Percentiles rank a stretch among this genome's conserved stretches.
Conservation (phyloP, 1,140 invertebrate genomes). For the Cotesia vestalis region DNA sequence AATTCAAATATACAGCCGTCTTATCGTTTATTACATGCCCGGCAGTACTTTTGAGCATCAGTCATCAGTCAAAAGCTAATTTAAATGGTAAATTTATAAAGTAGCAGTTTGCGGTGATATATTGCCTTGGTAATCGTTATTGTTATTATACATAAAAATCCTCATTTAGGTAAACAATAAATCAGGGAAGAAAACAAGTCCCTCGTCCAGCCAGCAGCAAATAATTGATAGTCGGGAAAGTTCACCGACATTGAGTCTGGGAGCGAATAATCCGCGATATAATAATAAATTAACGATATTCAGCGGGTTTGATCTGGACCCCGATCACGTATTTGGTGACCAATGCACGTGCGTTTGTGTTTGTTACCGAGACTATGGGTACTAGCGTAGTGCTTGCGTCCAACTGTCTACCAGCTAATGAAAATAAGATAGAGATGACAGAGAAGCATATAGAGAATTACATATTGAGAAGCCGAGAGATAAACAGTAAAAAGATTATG, state of each 20-base stretch:
- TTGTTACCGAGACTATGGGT: constrained; percentile 2
- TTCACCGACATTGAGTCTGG: constrained; percentile 33
- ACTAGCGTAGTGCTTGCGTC: constrained; percentile 32
- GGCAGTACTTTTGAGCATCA: too few species aligned
- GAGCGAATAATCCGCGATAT: constrained; percentile 38
- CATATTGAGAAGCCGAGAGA: constrained; percentile 26
- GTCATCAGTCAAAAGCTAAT: too few species aligned
- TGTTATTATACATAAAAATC: neutral
- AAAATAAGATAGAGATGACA: constrained; percentile 22
- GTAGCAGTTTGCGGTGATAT: too few species aligned
- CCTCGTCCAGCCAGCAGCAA: neutral
- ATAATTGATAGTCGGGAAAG: constrained; percentile 10
- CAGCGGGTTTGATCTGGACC: constrained; percentile 43
- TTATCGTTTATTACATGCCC: too few species aligned
- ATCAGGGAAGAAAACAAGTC: neutral
- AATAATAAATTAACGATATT: constrained; percentile 51
- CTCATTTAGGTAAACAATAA: constrained; percentile 24
- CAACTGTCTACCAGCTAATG: constrained; percentile 36
- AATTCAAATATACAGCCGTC: too few species aligned
- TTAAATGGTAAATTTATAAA: neutral
- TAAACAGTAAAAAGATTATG: too few species aligned
- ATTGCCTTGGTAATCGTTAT: too few species aligned
- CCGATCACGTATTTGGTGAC: constrained; percentile 54
- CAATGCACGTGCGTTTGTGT: constrained; percentile 49
- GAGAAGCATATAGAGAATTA: neutral